Evolutionary conservation across 2,113 vertebrate genomes (phyloP), one percentile per base, ranked within the genome.

Genomic region (Ammodytes marinus): DNA sequence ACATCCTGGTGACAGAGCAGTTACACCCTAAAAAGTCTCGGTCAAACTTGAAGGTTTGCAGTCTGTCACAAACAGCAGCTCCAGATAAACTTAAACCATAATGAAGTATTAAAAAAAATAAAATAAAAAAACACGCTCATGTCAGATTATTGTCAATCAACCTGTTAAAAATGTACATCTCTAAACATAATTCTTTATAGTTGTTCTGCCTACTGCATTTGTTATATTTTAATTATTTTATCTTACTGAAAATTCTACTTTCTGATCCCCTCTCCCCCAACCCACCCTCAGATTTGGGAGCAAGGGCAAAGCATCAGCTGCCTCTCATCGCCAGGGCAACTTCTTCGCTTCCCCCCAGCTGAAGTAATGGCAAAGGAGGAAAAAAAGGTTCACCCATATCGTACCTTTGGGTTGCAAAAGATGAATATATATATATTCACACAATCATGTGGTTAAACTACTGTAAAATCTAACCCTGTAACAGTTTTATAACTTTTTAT

Each of bases 301-400:
- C 93, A 97, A 96, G 92, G 95, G 94, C 94, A 97, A 97, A 87
- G 94, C 96, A 47, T 64, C 95, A 1, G 87, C 92, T 42, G 94
- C 85, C 52, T 87, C 95, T 47, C 90, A 94, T 78, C 93, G 93
- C 27, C 95, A 96, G 60, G 94, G 95, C 65, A 96, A 93, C 86
- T 98, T 97, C 91, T 99, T 98, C 88, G 93, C 96, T 71, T 97
- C 97, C 85, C 97, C 97, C 5, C 72, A 96, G 88, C 94, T 97
- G 78, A 97, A 97, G 78, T 99, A 91, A 97, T 13, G 50, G 49
- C 1, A 49, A 40, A 64, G 6, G 46, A 52, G 19, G 46, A n/a
- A 49, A 50, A 49, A 40, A 46, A 69, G 35, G 3, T 3, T 50
- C 4, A 47, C 9, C 9, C 10, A 27, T 69, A 4, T 47, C 85